These are phyloP conservation scores for Pristiophorus japonicus DNA, from an alignment of 2,113 vertebrate genomes.

Conservation along the genomic window DNA sequence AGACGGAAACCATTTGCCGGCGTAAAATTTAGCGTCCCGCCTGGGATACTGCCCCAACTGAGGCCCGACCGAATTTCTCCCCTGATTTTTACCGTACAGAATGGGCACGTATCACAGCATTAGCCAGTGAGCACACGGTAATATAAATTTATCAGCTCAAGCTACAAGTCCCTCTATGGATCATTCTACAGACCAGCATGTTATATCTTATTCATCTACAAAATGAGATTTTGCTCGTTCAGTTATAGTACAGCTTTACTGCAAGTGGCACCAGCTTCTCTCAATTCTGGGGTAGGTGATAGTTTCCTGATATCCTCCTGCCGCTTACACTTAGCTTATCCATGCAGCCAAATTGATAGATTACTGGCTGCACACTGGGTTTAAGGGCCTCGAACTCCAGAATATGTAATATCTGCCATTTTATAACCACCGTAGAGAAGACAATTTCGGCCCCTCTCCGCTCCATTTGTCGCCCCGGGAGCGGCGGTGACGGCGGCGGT, in stretches of 20 bases:
- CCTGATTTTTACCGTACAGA: too few relatives aligned
- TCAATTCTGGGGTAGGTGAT: neutral
- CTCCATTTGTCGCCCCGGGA: too few relatives aligned
- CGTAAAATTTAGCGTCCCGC: too few relatives aligned
- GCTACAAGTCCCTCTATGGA: neutral
- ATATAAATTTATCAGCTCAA: neutral
- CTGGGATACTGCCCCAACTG: too few relatives aligned
- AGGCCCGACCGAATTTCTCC: too few relatives aligned
- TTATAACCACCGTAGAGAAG: neutral
- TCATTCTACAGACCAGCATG: neutral
- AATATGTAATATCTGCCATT: neutral
- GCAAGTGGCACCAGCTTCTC: neutral
- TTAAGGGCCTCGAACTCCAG: neutral
- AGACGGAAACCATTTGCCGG: too few relatives aligned
- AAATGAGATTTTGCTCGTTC: neutral
- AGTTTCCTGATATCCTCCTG: neutral
- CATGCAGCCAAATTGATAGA: neutral
- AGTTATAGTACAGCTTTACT: neutral
- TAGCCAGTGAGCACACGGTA: neutral
- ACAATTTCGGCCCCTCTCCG: too few relatives aligned
- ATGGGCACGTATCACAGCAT: neutral
- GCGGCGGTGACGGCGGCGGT: too few relatives aligned
- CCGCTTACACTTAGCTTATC: neutral
- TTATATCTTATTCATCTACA: neutral
- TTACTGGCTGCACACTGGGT: neutral